phyloP scores from a whole-genome alignment of 2,888 invertebrate genomes.

The Zaprionus lineosus region DNA sequence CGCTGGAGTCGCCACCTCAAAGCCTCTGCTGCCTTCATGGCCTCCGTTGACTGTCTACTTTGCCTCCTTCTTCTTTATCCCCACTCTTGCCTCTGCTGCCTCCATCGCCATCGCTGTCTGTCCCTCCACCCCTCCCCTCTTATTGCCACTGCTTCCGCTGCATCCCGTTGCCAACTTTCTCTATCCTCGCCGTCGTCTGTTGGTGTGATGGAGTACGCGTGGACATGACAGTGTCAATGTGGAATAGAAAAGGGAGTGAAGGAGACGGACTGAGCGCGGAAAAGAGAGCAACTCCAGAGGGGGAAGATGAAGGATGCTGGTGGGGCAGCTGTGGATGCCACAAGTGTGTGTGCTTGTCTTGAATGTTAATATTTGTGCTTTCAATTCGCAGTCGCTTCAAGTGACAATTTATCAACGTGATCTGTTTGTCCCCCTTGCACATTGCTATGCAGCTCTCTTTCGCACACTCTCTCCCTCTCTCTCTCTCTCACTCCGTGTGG shows the following conservation, averaged over 20 bases:
- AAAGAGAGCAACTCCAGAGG: not conserved
- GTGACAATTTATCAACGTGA: slow-evolving; percentile 53
- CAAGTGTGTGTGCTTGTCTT: slow-evolving; percentile 61
- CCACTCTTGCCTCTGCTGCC: not conserved
- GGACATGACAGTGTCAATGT: slow-evolving; percentile 16
- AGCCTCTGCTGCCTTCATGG: too few species aligned
- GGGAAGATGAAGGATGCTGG: slow-evolving; percentile 23
- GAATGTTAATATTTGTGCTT: slow-evolving; percentile 73
- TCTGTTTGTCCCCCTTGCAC: slow-evolving; percentile 10
- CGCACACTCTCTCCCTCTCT: not conserved
- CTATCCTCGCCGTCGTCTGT: too few species aligned
- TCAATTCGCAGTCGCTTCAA: slow-evolving; percentile 58
- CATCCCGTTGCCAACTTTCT: too few species aligned
- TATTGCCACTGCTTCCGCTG: too few species aligned
- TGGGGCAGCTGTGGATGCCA: slow-evolving; percentile 36
- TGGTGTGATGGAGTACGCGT: slow-evolving; percentile 23
- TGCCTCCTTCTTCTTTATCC: too few species aligned
- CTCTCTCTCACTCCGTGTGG: not conserved
- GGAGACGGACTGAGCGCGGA: not conserved
- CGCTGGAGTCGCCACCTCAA: too few species aligned
- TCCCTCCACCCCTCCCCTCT: too few species aligned
- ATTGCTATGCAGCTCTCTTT: not conserved
- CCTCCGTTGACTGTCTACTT: too few species aligned
- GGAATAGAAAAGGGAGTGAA: not conserved
- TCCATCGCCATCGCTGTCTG: too few species aligned